Base-by-base conservation (phyloP, 2,113 vertebrate genomes). In the Zapornia atra region DNA sequence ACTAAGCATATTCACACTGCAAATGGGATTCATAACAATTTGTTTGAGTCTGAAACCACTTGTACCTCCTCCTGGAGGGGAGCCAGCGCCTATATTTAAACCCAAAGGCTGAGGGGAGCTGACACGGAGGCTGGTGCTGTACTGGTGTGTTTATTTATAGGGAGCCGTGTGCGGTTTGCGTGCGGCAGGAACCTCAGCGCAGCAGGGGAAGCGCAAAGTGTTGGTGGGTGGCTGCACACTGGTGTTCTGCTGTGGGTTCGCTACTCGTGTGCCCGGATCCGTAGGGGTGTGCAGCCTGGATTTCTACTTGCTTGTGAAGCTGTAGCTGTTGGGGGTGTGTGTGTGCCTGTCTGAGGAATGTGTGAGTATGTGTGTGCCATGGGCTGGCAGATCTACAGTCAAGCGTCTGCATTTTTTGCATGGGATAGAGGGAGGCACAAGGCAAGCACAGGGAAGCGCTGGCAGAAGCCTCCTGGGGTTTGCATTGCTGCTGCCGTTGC, bases 21-120 rank as follows among this genome's bases (percentile, higher is more conserved):
- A 96, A 98, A 97, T 95, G 80, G 96, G 91, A 97, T 98, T 97
- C 94, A 79, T 92, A 97, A 98, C 92, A 94, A 95, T 97, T 98
- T 97, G 86, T 97, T 96, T 92, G 96, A 98, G 87, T 86, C 96
- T 97, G 95, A 86, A 98, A 94, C 93, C 97, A 97, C 97, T 98
- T 94, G 94, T 96, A 90, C 95, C 96, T 97, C 97, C 98, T 95
- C 86, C 95, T 97, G 97, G 97, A 97, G 87, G 60, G 53, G 56
- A 93, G 95, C 97, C 97, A 97, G 70, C 22, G 66, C 96, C 96
- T 98, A 94, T 97, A 97, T 98, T 98, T 98, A 98, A 97, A 92
- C 42, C 38, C 5, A 95, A 83, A 20, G 92, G 82, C 95, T 96
- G 95, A 94, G 76, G 84, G 86, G 84, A 96, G 86, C 81, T 82